phyloP scores from a whole-genome alignment of 2,888 invertebrate species.

The Cyrtodaria siliqua region DNA sequence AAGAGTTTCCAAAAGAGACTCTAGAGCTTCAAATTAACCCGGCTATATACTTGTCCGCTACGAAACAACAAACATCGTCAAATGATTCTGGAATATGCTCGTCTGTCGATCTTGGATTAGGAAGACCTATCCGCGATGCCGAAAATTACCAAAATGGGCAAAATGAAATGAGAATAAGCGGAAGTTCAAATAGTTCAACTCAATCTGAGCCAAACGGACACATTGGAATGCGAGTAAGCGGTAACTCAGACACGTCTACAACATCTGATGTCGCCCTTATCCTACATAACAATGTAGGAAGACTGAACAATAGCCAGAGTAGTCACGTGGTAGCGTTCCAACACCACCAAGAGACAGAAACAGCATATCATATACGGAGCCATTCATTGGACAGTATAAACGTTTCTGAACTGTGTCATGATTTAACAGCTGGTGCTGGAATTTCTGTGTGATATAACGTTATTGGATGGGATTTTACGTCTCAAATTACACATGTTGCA shows the following conservation, averaged over 20 bases:
- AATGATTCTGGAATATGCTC: slow-evolving; percentile 1
- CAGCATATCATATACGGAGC: no score
- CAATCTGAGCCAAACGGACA: background rate
- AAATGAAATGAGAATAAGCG: slow-evolving; percentile 23
- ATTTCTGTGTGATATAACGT: no score
- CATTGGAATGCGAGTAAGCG: no score
- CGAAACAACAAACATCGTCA: background rate
- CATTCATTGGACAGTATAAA: no score
- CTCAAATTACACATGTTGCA: no score
- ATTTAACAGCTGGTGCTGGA: no score
- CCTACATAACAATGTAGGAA: background rate
- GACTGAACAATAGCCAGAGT: slow-evolving; percentile 19
- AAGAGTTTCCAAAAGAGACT: slow-evolving; percentile 56
- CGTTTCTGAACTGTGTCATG: no score
- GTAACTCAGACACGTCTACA: no score
- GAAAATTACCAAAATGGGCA: background rate
- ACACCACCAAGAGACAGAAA: no score
- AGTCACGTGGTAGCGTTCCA: no score
- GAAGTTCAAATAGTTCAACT: slow-evolving; percentile 31
- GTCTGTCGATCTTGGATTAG: background rate
- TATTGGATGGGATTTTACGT: no score
- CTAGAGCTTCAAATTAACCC: slow-evolving; percentile 38
- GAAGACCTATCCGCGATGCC: background rate
- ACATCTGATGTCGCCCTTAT: slow-evolving; percentile 14
- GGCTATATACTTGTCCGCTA: background rate